Percentiles rank a stretch among this genome's conserved stretches.
Evolutionary conservation across 2,113 vertebrate species (phyloP).

Genomic region (Carassius auratus): DNA sequence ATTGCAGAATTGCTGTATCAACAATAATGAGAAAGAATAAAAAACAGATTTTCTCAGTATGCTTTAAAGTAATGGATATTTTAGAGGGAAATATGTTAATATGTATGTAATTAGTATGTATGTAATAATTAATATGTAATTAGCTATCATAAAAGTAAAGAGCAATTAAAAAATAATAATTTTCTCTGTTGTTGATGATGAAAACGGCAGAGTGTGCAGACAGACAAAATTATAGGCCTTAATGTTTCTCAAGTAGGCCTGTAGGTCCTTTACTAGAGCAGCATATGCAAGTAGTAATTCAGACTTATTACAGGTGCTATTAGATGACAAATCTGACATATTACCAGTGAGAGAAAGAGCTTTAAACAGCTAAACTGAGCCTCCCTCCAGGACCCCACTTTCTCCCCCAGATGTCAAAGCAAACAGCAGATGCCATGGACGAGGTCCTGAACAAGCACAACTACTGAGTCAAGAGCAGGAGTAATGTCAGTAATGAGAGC

Average conservation of each 20-base stretch:
- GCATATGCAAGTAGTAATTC: conserved; percentile 10
- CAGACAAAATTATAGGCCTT: neutral
- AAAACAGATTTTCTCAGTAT: neutral
- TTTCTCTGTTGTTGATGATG: neutral
- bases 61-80: neutral
- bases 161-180: neutral
- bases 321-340: conserved; percentile 29
- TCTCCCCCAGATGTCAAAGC: conserved; percentile 28
- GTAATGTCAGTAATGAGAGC: conserved; percentile 25
- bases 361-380: conserved; percentile 44
- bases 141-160: neutral
- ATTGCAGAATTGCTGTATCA: neutral
- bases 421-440: conserved; percentile 45
- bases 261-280: neutral
- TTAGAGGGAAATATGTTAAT: neutral
- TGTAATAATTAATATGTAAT: neutral
- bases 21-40: neutral
- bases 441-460: conserved; percentile 48
- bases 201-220: neutral
- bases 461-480: conserved; percentile 18
- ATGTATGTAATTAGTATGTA: no score
- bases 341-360: conserved; percentile 1
- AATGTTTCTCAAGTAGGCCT: neutral
- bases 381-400: conserved; percentile 35
- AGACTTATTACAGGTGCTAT: conserved; percentile 20